Conservation (phyloP, 2,888 invertebrate genomes). For the Norana najaformis region DNA sequence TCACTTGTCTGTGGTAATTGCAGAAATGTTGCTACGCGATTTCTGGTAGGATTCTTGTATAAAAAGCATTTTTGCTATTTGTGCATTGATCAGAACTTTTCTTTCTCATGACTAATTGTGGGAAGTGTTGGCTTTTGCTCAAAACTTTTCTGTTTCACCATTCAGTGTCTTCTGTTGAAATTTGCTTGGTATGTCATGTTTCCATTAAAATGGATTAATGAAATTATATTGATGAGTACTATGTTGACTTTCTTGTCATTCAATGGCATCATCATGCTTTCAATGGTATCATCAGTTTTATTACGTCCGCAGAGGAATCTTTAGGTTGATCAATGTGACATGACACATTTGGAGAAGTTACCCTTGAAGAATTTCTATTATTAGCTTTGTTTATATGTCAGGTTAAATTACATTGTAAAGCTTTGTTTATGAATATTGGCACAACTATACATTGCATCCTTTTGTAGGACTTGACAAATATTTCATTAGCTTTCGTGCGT, state of each 20-base stretch:
- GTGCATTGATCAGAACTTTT: background rate
- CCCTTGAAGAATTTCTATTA: no score
- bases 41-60: background rate
- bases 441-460: no score
- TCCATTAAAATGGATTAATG: background rate
- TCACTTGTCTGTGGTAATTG: no score
- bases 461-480: no score
- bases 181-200: background rate
- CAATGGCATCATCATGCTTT: no score
- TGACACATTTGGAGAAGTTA: no score
- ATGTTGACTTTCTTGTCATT: background rate
- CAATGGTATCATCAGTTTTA: no score
- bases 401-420: no score
- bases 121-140: background rate
- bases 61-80: background rate
- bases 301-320: no score
- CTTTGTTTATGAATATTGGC: no score
- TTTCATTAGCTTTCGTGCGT: background rate
- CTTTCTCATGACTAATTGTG: background rate
- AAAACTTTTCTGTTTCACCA: background rate
- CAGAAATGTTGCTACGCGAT: background rate
- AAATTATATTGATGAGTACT: background rate
- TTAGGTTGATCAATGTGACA: no score
- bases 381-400: no score
- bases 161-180: background rate